Percentiles rank a stretch among this genome's conserved stretches.
These are phyloP conservation scores for Caenorhabditis briggsae DNA, from an alignment of 1,140 invertebrate species.

Conservation along the genomic window DNA sequence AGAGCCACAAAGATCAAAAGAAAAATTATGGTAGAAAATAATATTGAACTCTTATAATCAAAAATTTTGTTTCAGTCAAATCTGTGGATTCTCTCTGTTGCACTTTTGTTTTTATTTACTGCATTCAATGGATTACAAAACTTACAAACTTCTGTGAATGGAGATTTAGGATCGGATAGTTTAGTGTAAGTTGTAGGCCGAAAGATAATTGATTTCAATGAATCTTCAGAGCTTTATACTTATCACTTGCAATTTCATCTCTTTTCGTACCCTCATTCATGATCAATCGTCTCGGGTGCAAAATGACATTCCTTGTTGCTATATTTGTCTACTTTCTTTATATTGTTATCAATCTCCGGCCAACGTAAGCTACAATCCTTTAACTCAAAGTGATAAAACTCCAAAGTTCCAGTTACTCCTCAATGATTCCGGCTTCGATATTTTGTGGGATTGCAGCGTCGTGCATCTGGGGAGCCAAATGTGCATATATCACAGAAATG, in stretches of 20 bases:
- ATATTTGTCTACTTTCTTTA: constrained; percentile 93
- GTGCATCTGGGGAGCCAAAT: constrained; percentile 95
- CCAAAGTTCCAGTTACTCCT: constrained; percentile 81
- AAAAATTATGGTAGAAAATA: constrained; percentile 69
- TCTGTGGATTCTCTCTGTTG: constrained; percentile 84
- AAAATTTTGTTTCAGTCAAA: constrained; percentile 62
- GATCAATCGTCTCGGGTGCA: constrained; percentile 85
- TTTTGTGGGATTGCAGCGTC: constrained; percentile 88
- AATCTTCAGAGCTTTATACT: constrained; percentile 72
- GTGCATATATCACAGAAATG: constrained; percentile 92
- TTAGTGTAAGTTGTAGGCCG: constrained; percentile 61
- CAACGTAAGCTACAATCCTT: constrained; percentile 81
- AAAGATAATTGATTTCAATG: background rate
- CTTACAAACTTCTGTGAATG: constrained; percentile 81
- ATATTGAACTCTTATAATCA: background rate
- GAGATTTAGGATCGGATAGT: constrained; percentile 73
- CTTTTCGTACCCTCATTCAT: constrained; percentile 77
- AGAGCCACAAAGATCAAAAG: constrained; percentile 69
- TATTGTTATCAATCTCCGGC: constrained; percentile 92
- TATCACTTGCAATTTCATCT: constrained; percentile 75
- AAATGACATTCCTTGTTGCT: constrained; percentile 91
- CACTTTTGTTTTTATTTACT: constrained; percentile 93
- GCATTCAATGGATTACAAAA: constrained; percentile 91
- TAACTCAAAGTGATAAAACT: background rate
- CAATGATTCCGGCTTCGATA: constrained; percentile 90